Evolutionary conservation across 2,113 vertebrate genomes (phyloP), one percentile per base, ranked within the genome.

Genomic region (Psittacus erithacus): DNA sequence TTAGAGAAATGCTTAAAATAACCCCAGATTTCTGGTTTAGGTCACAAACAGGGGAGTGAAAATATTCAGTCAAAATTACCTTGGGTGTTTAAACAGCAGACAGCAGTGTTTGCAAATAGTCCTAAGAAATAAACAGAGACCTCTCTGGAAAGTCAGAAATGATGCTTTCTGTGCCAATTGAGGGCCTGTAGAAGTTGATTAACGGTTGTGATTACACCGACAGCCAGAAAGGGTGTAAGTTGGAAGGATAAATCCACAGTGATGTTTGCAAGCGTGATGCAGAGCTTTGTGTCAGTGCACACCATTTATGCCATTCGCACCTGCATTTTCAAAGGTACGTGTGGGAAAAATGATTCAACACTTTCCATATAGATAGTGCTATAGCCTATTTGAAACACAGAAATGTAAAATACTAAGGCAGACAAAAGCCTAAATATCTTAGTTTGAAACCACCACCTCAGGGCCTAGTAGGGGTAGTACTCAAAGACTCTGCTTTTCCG

Each of bases 1-100:
- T 80, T 60, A 82, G 87, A 94, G 44, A 73, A 55, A 65, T 62
- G 39, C 89, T 92, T 86, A 64, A 92, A 96, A 92, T 88, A 86
- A 39, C 31, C 28, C 31, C 60, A 50, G 47, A 83, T 83, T 86
- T 78, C 86, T 92, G 62, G n/a, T 10, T 71, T 57, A 44, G 65
- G 84, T 86, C 80, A 82, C 59, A 94, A 86, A 75, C 43, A 1
- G 10, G 20, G 31, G 13, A 76, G n/a, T 69, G 50, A 69, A 94
- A 92, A 87, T 93, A 90, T 93, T 96, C 75, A 79, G 74, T 53
- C 31, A 46, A 44, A 65, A 5, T 17, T 47, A 71, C 39, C 49
- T 76, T 20, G 18, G n/a, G 43, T 81, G 29, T 91, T 95, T 67
- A 69, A 95, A 83, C 71, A 49, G 29, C 62, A 84, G 65, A 67